These are phyloP conservation scores for Bombylius discolor DNA, from an alignment of 2,888 invertebrate genomes.

Conservation along the genomic window DNA sequence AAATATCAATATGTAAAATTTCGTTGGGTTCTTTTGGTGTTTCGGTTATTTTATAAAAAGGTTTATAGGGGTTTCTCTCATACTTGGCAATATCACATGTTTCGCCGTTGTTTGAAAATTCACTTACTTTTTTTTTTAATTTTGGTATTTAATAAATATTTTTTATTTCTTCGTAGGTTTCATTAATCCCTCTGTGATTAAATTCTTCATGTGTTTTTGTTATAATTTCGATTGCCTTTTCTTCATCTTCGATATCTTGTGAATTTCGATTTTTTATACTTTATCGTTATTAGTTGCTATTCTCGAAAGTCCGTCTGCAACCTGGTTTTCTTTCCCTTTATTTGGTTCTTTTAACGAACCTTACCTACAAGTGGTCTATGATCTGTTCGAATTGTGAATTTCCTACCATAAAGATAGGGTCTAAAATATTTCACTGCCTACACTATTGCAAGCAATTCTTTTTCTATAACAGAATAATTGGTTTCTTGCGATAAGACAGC, in stretches of 20 bases:
- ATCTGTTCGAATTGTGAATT: no score
- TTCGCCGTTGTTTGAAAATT: slow-evolving; percentile 30
- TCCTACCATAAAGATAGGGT: no score
- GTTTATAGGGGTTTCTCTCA: slow-evolving; percentile 4
- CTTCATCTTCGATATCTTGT: slow-evolving; percentile 4
- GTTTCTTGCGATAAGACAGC: slow-evolving; percentile 1
- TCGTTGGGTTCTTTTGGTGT: slow-evolving; percentile 2
- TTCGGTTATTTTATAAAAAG: no score
- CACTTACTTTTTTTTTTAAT: slow-evolving; percentile 43
- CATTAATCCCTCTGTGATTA: slow-evolving; percentile 8
- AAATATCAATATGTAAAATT: slow-evolving; percentile 5
- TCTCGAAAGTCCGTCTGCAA: not conserved
- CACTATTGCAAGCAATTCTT: no score
- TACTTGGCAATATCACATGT: slow-evolving; percentile 1
- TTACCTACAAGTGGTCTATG: no score
- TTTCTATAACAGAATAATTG: no score
- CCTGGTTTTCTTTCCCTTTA: not conserved
- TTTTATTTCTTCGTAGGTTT: slow-evolving; percentile 6
- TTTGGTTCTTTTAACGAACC: no score
- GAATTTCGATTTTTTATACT: not conserved
- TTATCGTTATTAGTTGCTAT: no score
- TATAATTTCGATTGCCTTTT: slow-evolving; percentile 1
- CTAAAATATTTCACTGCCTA: no score
- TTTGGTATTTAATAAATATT: slow-evolving; percentile 12
- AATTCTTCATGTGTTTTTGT: slow-evolving; percentile 1